Evolutionary conservation across 2,113 vertebrate species (phyloP), one percentile per base, ranked within the genome.

Genomic region (Paramormyrops kingsleyae): DNA sequence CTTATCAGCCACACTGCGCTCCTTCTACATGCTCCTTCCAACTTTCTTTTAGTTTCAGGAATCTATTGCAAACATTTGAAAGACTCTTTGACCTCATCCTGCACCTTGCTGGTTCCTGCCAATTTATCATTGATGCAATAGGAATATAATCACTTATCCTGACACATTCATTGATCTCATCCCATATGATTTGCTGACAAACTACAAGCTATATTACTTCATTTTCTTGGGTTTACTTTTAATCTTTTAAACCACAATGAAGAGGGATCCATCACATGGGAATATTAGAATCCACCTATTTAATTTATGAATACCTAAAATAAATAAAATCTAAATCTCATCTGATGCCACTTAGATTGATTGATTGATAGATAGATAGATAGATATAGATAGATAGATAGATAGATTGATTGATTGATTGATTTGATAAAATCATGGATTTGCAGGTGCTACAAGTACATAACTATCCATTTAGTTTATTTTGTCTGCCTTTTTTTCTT

Each of bases 151-250:
- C 13, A 31, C 10, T 53, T 31, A 87, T 19, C 47, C 50, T 87
- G 85, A 53, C 85, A 87, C 19, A 15, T 87, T 87, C 50, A 56
- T 86, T 49, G 83, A 52, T 52, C 50, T 53, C 85, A 89, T 89
- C 27, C 84, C 87, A 47, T 52, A 74, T 31, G 27, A 15, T 12
- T 89, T 74, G 84, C 89, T 62, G 88, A 80, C 88, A 62, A 91
- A 88, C 85, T 90, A 91, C 66, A 92, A 35, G 44, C 39, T 49
- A 52, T 42, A 35, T 83, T 89, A 50, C 17, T 56, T 31, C 6
- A 35, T 87, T 87, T 52, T 87, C 13, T 53, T 4, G 13, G 13
- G 47, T 53, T 87, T 49, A 86, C 83, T 87, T 87, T 19, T 84
- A 42, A 17, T 90, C 13, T 90, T 49, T 62, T 83, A 53, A 35